Conservation (phyloP, 2,113 vertebrate genomes). For the Mus pahari region DNA sequence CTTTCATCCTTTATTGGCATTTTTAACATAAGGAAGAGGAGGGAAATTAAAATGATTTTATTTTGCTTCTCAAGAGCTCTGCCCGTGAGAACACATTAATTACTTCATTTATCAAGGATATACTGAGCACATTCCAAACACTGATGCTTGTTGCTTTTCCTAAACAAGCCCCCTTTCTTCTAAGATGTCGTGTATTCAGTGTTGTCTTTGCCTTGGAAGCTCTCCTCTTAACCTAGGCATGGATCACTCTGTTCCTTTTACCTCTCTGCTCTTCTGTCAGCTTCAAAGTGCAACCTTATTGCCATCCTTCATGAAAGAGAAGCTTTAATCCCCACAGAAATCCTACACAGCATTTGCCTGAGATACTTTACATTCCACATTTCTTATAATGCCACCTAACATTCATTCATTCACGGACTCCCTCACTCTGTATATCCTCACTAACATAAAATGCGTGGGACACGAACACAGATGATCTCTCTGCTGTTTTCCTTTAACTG, state of each 20-base stretch:
- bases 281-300: background rate
- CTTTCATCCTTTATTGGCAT: slow-evolving; percentile 55
- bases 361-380: background rate
- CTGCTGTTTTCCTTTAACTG: slow-evolving; percentile 24
- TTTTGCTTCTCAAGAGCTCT: slow-evolving; percentile 59
- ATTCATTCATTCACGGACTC: background rate
- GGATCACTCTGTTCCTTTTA: background rate
- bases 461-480: background rate
- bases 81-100: background rate
- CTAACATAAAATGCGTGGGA: background rate
- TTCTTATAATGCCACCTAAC: background rate
- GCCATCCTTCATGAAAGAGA: background rate
- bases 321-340: background rate
- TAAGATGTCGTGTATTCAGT: background rate
- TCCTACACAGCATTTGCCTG: background rate
- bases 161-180: background rate
- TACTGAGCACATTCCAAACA: slow-evolving; percentile 25
- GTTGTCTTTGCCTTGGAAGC: background rate
- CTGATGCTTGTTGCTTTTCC: background rate
- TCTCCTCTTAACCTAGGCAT: background rate
- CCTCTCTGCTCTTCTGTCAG: slow-evolving; percentile 15
- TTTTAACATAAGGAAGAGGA: slow-evolving; percentile 53
- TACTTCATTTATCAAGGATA: slow-evolving; percentile 31
- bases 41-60: slow-evolving; percentile 60
- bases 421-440: background rate